Evolutionary conservation across 2,888 invertebrate genomes (phyloP), one percentile per base, ranked within the genome.

Genomic region (Latheticus oryzae): DNA sequence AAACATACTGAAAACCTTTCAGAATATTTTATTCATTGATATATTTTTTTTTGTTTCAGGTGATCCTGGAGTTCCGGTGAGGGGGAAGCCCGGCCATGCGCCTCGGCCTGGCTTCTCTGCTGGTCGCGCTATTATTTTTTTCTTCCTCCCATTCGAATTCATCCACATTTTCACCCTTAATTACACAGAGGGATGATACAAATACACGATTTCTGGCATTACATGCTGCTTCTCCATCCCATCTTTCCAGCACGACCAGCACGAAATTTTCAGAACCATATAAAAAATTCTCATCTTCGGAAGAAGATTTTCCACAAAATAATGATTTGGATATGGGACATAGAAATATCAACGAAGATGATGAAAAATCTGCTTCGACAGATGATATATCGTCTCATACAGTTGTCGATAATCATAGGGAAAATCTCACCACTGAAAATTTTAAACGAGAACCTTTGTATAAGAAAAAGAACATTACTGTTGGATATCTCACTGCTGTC

Each of bases 401-500:
- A 19, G n/a, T 11, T 12, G 19, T 16, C 17, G 11, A 45, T 5
- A 12, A 17, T 13, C 2, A 26, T 3, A 35, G 11, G 16, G 64
- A 64, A 19, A 65, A 64, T 23, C 66, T 71, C 19, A 64, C 66
- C n/a, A 68, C 67, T 47, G 69, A 67, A 7, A 64, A 71, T 52
- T 68, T 70, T 15, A 69, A 69, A 81, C 84, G 82, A 81, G 84
- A 83, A 79, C 81, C 80, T 76, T 76, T 80, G 70, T 78, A 81
- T 79, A 82, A 81, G 80, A 82, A 79, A 77, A 83, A 77, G 66
- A 73, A 82, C 60, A 84, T 95, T 72, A 91, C 88, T 69, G 85
- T 95, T 71, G 95, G 95, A 62, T 95, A 93, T 80, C 83, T 95
- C 73, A 90, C 93, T 43, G 91, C 93, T 52, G 85, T 90, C 75